Conservation (phyloP, 2,888 invertebrate genomes). For the Polyommatus icarus region DNA sequence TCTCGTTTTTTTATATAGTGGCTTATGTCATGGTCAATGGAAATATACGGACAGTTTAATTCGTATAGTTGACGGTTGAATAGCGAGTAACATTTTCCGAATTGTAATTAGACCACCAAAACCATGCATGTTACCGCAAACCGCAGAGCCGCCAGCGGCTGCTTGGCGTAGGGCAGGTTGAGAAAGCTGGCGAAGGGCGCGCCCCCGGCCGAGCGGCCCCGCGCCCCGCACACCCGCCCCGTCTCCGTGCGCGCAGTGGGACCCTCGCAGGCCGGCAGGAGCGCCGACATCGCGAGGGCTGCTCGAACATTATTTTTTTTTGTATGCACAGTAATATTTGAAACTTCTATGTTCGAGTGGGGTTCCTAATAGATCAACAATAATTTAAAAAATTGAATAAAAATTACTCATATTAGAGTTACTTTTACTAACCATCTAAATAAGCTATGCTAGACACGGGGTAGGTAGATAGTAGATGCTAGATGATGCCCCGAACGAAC, state of each 20-base stretch:
- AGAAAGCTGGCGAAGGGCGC: conserved; percentile 63
- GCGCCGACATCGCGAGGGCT: neutral
- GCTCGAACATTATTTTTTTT: neutral
- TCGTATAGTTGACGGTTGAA: neutral
- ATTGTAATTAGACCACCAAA: too few relatives aligned
- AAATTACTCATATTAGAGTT: too few relatives aligned
- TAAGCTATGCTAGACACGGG: too few relatives aligned
- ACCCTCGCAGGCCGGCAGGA: conserved; percentile 40
- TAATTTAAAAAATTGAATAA: too few relatives aligned
- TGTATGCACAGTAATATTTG: too few relatives aligned
- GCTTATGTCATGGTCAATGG: neutral
- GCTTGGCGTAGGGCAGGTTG: conserved; percentile 70
- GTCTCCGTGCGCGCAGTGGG: conserved; percentile 49
- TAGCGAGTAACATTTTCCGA: neutral
- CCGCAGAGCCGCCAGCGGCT: conserved; percentile 60
- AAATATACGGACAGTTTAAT: neutral
- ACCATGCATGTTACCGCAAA: conserved; percentile 54
- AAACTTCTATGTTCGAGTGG: too few relatives aligned
- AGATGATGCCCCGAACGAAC: too few relatives aligned
- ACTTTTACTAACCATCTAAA: too few relatives aligned
- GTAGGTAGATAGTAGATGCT: too few relatives aligned
- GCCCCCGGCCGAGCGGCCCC: conserved; percentile 46
- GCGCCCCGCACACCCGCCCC: conserved; percentile 61
- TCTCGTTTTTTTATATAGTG: neutral
- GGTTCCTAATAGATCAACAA: too few relatives aligned